Base-by-base conservation (phyloP, 2,888 invertebrate species). In the Oxytorus armatus region DNA sequence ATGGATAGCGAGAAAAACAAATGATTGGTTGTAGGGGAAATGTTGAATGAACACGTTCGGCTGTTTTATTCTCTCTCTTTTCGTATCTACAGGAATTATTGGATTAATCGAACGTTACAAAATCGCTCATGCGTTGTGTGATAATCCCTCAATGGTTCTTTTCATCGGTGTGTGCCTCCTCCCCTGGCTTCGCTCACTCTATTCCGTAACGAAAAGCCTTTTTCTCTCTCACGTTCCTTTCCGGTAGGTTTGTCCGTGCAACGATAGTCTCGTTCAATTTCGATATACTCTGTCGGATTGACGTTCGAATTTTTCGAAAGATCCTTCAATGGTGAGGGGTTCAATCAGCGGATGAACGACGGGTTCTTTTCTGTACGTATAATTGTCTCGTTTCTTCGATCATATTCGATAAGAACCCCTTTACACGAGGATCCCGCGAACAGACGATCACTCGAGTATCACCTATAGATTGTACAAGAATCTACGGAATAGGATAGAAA, bases 101-200 rank as follows among this genome's bases (percentile, higher is more conserved):
- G 79, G 79, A 75, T 81, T 82, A 82, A 75, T 74, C 76, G 78
- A 47, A 63, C 76, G 73, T 72, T 78, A 66, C 76, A 59, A 76
- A 78, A 78, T 61, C 68, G 53, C 44, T 61, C 78, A 61, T 68
- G 61, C 78, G 42, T 53, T 61, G 53, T 39, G 73, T 73, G 73
- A 73, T 78, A 78, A 78, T 78, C 78, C 78, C 59, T 68, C 25
- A 61, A 42, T 51, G 39, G 61, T 55, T 49, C 66, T 73, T 68
- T 73, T 61, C 53, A 73, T 72, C 73, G 51, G 42, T 51, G 51
- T 42, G 39, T 57, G 36, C 23, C 29, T 49, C 18, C 14, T 16
- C 39, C 18, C 25, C 63, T 23, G 57, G 25, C 44, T 65, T 29
- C n/a, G 10, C 42, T 59, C 25, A 36, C 44, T 53, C 16, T 42